Evolutionary conservation across 2,888 invertebrate genomes (phyloP).

Genomic region (Drosophila mulleri): DNA sequence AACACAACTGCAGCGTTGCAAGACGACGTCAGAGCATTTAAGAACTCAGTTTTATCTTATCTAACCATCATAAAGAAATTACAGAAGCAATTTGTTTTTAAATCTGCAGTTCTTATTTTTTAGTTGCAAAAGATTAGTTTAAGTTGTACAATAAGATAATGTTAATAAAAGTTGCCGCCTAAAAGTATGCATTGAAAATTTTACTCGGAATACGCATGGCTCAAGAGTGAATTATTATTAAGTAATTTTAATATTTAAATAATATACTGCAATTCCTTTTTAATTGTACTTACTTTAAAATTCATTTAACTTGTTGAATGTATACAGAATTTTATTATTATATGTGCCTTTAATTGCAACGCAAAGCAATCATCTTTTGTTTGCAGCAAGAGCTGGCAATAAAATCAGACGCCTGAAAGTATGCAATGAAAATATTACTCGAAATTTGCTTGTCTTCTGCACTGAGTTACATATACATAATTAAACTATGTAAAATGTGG

Average conservation of each 20-base stretch:
- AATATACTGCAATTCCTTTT: background rate
- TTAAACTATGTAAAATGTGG: background rate
- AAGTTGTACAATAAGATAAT: background rate
- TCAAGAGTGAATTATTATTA: background rate
- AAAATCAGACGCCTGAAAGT: background rate
- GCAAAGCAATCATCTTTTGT: background rate
- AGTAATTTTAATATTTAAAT: background rate
- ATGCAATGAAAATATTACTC: background rate
- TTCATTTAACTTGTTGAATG: background rate
- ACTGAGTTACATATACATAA: background rate
- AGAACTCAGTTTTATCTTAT: conserved; percentile 42
- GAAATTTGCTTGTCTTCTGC: no score
- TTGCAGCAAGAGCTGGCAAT: background rate
- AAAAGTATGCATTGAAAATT: background rate
- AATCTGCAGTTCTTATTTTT: background rate
- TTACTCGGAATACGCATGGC: accelerated
- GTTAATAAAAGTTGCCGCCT: background rate
- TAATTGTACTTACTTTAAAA: background rate
- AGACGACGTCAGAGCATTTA: conserved; percentile 15
- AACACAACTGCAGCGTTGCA: conserved; percentile 19
- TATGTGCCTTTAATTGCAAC: background rate
- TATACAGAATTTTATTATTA: background rate
- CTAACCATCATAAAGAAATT: conserved; percentile 18
- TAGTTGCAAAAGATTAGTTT: background rate
- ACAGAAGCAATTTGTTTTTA: background rate